Conservation (phyloP, 1,140 invertebrate species). For the Thalassaphorura encarpata region DNA sequence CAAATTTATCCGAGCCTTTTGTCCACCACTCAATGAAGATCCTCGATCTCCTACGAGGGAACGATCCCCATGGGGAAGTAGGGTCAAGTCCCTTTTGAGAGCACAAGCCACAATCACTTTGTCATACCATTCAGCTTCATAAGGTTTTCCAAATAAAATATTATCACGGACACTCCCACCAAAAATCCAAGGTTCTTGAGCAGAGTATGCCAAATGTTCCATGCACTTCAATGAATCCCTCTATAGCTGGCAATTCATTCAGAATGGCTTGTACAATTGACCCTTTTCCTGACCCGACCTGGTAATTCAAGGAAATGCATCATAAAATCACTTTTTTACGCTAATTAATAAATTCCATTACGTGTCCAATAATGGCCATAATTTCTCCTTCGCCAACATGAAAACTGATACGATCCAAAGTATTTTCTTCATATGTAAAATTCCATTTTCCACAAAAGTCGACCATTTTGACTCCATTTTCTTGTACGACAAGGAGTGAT, state of each 20-base stretch:
- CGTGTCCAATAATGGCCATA: conserved; percentile 1
- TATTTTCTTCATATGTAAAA: conserved; percentile 33
- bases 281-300: too few relatives aligned
- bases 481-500: not conserved
- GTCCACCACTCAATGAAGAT: conserved; percentile 74
- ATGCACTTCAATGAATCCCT: not conserved
- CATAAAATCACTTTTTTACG: too few relatives aligned
- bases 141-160: conserved; percentile 11
- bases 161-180: not conserved
- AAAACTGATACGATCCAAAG: conserved; percentile 1
- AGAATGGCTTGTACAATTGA: conserved; percentile 14
- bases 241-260: conserved; percentile 1
- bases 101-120: conserved; percentile 46
- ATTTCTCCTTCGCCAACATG: not conserved
- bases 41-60: conserved; percentile 83
- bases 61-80: conserved; percentile 64
- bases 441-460: conserved; percentile 50
- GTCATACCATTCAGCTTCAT: conserved; percentile 8
- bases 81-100: conserved; percentile 56
- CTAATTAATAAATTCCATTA: too few relatives aligned
- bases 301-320: too few relatives aligned
- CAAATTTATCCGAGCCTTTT: conserved; percentile 71
- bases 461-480: conserved; percentile 39
- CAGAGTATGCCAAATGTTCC: conserved; percentile 7
- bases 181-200: conserved; percentile 13